Percentiles rank a stretch among this genome's conserved stretches.
phyloP scores from a whole-genome alignment of 1,140 invertebrate genomes.

The Drosophila subpulchrella region DNA sequence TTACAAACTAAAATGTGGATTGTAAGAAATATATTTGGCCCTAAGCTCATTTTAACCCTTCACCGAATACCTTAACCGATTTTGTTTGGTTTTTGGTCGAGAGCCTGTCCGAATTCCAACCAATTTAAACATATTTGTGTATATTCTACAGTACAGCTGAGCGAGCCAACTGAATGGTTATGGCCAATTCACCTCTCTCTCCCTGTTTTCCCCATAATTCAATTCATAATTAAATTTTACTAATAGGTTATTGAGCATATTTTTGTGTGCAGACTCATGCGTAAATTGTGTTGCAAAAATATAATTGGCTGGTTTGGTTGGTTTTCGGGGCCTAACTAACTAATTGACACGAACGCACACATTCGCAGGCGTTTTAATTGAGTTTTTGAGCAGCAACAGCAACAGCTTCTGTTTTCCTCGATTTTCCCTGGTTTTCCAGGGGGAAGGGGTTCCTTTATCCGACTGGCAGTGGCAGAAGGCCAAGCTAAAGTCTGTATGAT shows the following conservation, averaged over 20 bases:
- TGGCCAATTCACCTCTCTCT: neutral
- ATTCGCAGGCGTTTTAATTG: slow-evolving; percentile 64
- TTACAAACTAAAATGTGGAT: neutral
- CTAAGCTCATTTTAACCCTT: slow-evolving; percentile 20
- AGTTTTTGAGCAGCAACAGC: slow-evolving; percentile 50
- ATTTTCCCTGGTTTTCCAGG: neutral
- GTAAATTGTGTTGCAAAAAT: slow-evolving; percentile 62
- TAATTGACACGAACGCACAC: slow-evolving; percentile 26
- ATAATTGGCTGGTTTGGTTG: slow-evolving; percentile 59
- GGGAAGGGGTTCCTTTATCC: slow-evolving; percentile 33
- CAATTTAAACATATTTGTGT: slow-evolving; percentile 4
- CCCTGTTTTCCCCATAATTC: neutral
- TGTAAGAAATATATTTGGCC: slow-evolving; percentile 12
- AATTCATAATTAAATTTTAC: slow-evolving; percentile 57
- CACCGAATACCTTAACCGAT: slow-evolving; percentile 9
- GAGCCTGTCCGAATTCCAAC: slow-evolving; percentile 2
- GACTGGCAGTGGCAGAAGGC: slow-evolving; percentile 16
- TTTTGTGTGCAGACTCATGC: slow-evolving; percentile 32
- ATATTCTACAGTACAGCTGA: slow-evolving; percentile 6
- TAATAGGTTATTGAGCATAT: slow-evolving; percentile 54
- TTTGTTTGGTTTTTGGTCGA: slow-evolving; percentile 17
- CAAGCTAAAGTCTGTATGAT: slow-evolving; percentile 32
- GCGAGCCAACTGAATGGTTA: neutral
- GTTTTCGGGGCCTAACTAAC: slow-evolving; percentile 3
- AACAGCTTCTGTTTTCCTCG: slow-evolving; percentile 13